Evolutionary conservation across 2,113 vertebrate species (phyloP).

Genomic region (Onychostoma macrolepis): DNA sequence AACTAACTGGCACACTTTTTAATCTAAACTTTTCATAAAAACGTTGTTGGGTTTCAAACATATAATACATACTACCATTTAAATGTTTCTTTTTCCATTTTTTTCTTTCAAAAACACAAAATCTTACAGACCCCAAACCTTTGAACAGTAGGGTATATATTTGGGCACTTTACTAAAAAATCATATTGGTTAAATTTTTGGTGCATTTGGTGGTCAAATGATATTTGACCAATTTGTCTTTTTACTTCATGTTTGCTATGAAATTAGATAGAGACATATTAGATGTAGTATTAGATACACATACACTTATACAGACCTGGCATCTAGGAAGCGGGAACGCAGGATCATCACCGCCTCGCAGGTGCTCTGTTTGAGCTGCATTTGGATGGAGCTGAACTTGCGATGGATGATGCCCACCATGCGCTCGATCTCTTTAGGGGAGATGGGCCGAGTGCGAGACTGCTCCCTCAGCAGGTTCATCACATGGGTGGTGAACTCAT

Average conservation of each 20-base stretch:
- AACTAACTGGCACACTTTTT: neutral
- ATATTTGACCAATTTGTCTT: neutral
- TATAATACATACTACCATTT: too few relatives aligned
- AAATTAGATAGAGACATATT: neutral
- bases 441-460: conserved; percentile 94
- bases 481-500: conserved; percentile 98
- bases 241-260: neutral
- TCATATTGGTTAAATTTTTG: neutral
- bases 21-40: too few relatives aligned
- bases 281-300: neutral
- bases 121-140: neutral
- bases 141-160: neutral
- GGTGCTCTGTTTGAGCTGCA: conserved; percentile 98
- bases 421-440: conserved; percentile 96
- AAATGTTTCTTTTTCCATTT: too few relatives aligned
- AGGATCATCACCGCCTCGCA: conserved; percentile 99
- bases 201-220: neutral
- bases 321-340: conserved; percentile 95
- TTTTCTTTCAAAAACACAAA: neutral
- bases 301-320: conserved; percentile 76
- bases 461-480: conserved; percentile 98
- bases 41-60: too few relatives aligned
- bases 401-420: conserved; percentile 99
- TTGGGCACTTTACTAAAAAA: neutral
- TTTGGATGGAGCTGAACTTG: conserved; percentile 99